phyloP scores from a whole-genome alignment of 1,140 invertebrate species.

The Drosophila auraria region DNA sequence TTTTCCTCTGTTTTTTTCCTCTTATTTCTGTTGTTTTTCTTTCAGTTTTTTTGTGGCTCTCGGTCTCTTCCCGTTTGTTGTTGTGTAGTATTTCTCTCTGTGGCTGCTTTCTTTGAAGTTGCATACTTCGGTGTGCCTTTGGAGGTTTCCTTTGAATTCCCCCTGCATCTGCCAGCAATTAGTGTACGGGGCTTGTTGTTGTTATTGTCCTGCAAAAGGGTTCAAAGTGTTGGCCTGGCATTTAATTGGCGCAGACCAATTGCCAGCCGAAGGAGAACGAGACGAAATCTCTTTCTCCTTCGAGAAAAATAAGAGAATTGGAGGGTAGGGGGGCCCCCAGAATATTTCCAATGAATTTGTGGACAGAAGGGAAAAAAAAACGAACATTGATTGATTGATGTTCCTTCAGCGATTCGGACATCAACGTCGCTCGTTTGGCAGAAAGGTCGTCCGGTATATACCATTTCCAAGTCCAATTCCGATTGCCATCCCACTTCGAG shows the following conservation, averaged over 20 bases:
- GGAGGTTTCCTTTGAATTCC: constrained; percentile 78
- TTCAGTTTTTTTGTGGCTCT: neutral
- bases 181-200: constrained; percentile 66
- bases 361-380: constrained; percentile 43
- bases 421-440: constrained; percentile 61
- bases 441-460: constrained; percentile 59
- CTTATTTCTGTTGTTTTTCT: constrained; percentile 12
- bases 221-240: constrained; percentile 81
- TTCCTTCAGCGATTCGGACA: constrained; percentile 60
- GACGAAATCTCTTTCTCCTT: constrained; percentile 10
- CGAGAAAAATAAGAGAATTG: neutral
- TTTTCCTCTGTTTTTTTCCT: constrained; percentile 40
- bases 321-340: neutral
- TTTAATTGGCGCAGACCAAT: constrained; percentile 82
- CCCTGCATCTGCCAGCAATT: constrained; percentile 78
- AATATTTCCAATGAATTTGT: constrained; percentile 75
- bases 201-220: constrained; percentile 53
- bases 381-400: constrained; percentile 78
- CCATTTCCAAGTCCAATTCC: constrained; percentile 38
- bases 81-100: constrained; percentile 47
- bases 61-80: constrained; percentile 35
- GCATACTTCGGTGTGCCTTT: constrained; percentile 80
- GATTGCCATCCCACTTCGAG: constrained; percentile 22
- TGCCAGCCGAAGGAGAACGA: constrained; percentile 35
- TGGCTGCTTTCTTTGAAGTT: constrained; percentile 81